phyloP scores from a whole-genome alignment of 2,888 invertebrate genomes.

The Xestia rhomboidea region DNA sequence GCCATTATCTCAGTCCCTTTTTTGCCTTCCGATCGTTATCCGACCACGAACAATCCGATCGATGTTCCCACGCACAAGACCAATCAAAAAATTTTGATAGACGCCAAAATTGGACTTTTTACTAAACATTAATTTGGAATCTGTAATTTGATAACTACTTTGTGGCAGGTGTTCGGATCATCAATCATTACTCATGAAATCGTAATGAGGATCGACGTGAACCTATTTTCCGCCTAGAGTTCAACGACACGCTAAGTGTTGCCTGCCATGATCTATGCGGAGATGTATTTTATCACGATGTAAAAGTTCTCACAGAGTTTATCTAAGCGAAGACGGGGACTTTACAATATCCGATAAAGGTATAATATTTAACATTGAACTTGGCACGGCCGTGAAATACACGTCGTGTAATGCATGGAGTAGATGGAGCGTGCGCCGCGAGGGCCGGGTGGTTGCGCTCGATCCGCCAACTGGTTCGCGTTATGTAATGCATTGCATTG shows the following conservation, averaged over 20 bases:
- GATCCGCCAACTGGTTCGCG: conserved; percentile 80
- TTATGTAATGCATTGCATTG: conserved; percentile 81
- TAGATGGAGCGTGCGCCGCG: conserved; percentile 56
- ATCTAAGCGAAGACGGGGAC: conserved; percentile 52
- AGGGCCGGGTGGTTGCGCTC: conserved; percentile 66
- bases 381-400: conserved; percentile 75
- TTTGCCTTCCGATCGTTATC: conserved; percentile 89
- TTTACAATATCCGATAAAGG: conserved; percentile 60
- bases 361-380: conserved; percentile 71
- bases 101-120: conserved; percentile 85
- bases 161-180: conserved; percentile 70
- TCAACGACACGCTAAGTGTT: conserved; percentile 65
- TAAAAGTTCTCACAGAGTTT: conserved; percentile 54
- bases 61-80: conserved; percentile 85
- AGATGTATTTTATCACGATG: conserved; percentile 48
- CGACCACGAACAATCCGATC: conserved; percentile 87
- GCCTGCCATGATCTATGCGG: conserved; percentile 43
- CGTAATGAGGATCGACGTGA: conserved; percentile 67
- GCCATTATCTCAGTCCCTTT: conserved; percentile 88
- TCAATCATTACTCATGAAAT: conserved; percentile 68
- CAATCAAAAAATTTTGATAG: conserved; percentile 82
- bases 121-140: conserved; percentile 78
- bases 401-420: conserved; percentile 67
- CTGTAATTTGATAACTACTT: conserved; percentile 73
- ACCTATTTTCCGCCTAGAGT: conserved; percentile 65